These are phyloP conservation scores for Polyommatus iphigenia DNA, from an alignment of 2,888 invertebrate species.

Conservation along the genomic window DNA sequence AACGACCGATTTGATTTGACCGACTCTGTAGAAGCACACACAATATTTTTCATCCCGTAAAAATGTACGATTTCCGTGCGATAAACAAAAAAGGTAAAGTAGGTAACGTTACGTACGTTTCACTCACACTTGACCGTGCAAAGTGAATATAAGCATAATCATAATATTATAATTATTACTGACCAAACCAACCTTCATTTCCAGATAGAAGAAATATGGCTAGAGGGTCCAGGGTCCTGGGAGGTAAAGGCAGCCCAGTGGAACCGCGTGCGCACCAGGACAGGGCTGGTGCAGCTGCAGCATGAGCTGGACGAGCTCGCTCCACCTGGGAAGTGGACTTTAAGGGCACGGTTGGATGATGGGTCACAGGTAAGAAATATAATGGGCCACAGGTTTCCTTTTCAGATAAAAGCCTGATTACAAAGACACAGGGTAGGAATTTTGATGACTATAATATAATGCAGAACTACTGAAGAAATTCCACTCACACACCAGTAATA, in stretches of 20 bases:
- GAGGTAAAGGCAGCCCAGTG: slow-evolving; percentile 82
- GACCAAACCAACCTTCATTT: slow-evolving; percentile 36
- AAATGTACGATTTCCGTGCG: too few species aligned
- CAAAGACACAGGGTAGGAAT: too few species aligned
- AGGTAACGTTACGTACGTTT: too few species aligned
- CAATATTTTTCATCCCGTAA: too few species aligned
- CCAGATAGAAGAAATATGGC: slow-evolving; percentile 83
- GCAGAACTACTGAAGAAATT: too few species aligned
- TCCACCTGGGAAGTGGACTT: slow-evolving; percentile 62
- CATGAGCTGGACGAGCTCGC: slow-evolving; percentile 69
- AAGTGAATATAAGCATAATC: not conserved
- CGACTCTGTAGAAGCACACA: too few species aligned
- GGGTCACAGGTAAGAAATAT: slow-evolving; percentile 59
- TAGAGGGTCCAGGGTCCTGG: slow-evolving; percentile 83
- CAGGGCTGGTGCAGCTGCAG: slow-evolving; percentile 81
- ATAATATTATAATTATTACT: not conserved
- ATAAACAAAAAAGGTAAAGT: too few species aligned
- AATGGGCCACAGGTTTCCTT: slow-evolving; percentile 62
- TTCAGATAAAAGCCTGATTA: too few species aligned
- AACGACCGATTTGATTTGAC: too few species aligned
- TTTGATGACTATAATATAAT: too few species aligned
- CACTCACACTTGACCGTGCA: too few species aligned
- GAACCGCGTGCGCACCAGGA: slow-evolving; percentile 79
- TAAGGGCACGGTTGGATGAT: slow-evolving; percentile 60
- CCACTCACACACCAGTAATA: too few species aligned